These are phyloP conservation scores for Drosophila maculinotata DNA, from an alignment of 2,888 invertebrate genomes.

Conservation along the genomic window DNA sequence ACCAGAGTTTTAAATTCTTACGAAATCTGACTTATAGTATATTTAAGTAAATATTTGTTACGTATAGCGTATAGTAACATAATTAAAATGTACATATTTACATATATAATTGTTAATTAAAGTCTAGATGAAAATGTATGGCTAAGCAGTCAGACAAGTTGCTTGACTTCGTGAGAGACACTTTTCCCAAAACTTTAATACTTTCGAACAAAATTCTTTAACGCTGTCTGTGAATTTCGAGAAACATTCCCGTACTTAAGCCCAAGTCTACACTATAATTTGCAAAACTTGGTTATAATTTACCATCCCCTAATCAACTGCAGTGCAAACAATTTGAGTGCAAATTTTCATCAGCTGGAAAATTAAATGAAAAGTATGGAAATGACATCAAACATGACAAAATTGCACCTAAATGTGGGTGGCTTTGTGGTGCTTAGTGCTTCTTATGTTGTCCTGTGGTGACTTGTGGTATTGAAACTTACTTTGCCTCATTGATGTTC, in stretches of 20 bases:
- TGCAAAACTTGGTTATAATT: constrained; percentile 11
- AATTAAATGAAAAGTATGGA: constrained; percentile 7
- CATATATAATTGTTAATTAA: no score
- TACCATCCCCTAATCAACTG: background rate
- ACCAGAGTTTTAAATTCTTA: no score
- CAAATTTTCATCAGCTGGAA: no score
- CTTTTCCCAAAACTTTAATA: constrained; percentile 1
- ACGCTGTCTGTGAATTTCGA: constrained; percentile 7
- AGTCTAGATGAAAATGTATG: no score
- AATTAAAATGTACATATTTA: no score
- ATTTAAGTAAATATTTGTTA: no score
- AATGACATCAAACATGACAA: background rate
- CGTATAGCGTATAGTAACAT: no score
- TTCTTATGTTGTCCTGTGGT: background rate
- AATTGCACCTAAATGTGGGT: background rate
- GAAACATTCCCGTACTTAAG: constrained; percentile 6
- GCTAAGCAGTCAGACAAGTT: no score
- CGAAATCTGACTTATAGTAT: no score
- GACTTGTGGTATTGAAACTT: constrained; percentile 55
- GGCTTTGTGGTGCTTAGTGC: background rate
- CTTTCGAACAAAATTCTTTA: background rate
- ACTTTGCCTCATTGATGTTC: constrained; percentile 83
- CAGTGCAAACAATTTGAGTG: constrained; percentile 1
- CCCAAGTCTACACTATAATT: constrained; percentile 10
- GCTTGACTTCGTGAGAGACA: no score